Conservation (phyloP, 2,797 vertebrate genomes). For the Pantherophis alleghaniensis region DNA sequence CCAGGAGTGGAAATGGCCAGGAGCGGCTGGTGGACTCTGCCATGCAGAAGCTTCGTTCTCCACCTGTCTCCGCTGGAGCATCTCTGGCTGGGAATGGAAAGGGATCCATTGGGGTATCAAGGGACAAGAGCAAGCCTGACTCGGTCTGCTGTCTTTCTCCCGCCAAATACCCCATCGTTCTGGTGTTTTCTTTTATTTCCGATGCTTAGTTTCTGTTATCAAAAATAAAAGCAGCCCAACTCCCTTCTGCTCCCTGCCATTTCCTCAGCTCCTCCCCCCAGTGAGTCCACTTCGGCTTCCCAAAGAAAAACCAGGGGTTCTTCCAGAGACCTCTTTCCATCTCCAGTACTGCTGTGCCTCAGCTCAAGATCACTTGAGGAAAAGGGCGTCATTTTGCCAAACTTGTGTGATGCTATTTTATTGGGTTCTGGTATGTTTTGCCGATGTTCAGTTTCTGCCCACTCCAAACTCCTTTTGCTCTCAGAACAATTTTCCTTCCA, state of each 20-base stretch:
- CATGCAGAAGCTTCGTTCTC: conserved; percentile 28
- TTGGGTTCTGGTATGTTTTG: neutral
- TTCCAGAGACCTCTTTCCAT: neutral
- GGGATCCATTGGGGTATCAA: neutral
- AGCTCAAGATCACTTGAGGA: neutral
- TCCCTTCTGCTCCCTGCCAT: fast-evolving
- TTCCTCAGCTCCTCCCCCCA: neutral
- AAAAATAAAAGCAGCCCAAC: conserved; percentile 68
- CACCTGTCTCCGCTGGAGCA: conserved; percentile 26
- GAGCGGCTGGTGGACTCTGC: conserved; percentile 28
- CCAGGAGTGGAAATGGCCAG: conserved; percentile 14
- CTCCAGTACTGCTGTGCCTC: neutral
- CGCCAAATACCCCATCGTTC: neutral
- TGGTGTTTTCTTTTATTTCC: conserved; percentile 66
- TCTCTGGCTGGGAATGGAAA: neutral
- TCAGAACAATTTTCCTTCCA: neutral
- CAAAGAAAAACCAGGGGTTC: neutral
- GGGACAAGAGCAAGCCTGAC: neutral
- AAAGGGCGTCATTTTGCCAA: neutral
- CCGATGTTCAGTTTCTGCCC: neutral
- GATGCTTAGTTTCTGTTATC: conserved; percentile 74
- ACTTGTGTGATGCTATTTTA: neutral
- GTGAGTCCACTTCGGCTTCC: neutral
- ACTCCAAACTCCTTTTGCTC: neutral
- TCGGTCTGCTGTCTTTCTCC: fast-evolving